A percentile compares a stretch with the other conserved stretches of the same genome.
These are phyloP conservation scores for Alentia gelatinosa DNA, from an alignment of 2,888 invertebrate species.

Conservation along the genomic window DNA sequence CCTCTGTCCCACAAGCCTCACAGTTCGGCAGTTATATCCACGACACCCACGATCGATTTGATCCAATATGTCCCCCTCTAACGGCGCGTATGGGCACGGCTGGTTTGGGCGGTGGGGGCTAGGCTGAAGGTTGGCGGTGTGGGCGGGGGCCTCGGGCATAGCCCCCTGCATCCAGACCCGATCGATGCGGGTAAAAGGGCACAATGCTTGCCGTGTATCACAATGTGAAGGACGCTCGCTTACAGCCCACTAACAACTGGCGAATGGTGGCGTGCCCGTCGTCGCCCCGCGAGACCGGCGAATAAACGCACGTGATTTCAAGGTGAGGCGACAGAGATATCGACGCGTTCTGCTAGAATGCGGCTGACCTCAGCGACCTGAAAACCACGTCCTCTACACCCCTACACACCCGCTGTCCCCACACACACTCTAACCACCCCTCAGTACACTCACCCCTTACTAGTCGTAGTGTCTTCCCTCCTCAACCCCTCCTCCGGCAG, in stretches of 20 bases:
- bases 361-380: background rate
- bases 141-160: background rate
- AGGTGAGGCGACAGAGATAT: slow-evolving; percentile 14
- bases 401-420: background rate
- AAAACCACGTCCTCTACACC: background rate
- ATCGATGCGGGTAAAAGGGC: slow-evolving; percentile 44
- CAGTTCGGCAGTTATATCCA: background rate
- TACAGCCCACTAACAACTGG: slow-evolving; percentile 41
- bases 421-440: background rate
- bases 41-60: slow-evolving; percentile 22
- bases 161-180: background rate
- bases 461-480: too few species aligned
- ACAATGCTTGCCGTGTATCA: slow-evolving; percentile 25
- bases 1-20: background rate
- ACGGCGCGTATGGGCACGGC: background rate
- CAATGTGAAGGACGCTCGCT: background rate
- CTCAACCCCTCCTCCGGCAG: too few species aligned
- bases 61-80: slow-evolving; percentile 40
- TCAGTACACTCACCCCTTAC: too few species aligned
- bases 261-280: background rate
- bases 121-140: background rate
- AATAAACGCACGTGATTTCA: slow-evolving; percentile 44
- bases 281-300: background rate
- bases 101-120: background rate
- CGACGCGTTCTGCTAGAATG: slow-evolving; percentile 1